phyloP scores from a whole-genome alignment of 2,888 invertebrate species.

The Hypomecis atomaria region DNA sequence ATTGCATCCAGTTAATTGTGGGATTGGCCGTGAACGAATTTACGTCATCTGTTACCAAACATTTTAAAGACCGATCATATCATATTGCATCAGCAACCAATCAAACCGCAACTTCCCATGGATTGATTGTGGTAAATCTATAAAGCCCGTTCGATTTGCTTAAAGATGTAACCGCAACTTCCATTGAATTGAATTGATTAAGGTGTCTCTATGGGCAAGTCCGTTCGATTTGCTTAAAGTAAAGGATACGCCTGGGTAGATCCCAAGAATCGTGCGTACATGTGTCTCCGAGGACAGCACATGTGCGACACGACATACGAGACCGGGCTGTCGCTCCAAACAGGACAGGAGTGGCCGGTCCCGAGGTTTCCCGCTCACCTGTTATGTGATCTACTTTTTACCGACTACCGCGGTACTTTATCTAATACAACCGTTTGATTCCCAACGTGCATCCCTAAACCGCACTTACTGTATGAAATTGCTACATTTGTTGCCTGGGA shows the following conservation, averaged over 20 bases:
- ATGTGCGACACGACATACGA: constrained; percentile 37
- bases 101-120: no score
- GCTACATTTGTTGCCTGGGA: constrained; percentile 51
- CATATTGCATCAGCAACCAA: neutral
- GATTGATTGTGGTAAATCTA: no score
- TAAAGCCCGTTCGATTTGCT: no score
- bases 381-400: constrained; percentile 64
- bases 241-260: constrained; percentile 4
- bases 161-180: no score
- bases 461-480: constrained; percentile 68
- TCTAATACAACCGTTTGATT: constrained; percentile 60
- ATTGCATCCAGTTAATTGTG: neutral
- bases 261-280: constrained; percentile 21
- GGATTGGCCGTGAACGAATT: neutral
- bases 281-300: constrained; percentile 22
- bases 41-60: neutral
- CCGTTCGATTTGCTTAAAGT: constrained; percentile 4
- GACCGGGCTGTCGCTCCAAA: constrained; percentile 33
- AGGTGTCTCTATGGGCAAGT: neutral
- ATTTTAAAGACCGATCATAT: neutral
- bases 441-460: constrained; percentile 64
- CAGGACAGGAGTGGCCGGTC: constrained; percentile 41
- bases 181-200: no score
- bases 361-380: constrained; percentile 58
- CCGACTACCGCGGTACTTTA: constrained; percentile 56